These are phyloP conservation scores for Hyppa rectilinea DNA, from an alignment of 2,888 invertebrate species.

Conservation along the genomic window DNA sequence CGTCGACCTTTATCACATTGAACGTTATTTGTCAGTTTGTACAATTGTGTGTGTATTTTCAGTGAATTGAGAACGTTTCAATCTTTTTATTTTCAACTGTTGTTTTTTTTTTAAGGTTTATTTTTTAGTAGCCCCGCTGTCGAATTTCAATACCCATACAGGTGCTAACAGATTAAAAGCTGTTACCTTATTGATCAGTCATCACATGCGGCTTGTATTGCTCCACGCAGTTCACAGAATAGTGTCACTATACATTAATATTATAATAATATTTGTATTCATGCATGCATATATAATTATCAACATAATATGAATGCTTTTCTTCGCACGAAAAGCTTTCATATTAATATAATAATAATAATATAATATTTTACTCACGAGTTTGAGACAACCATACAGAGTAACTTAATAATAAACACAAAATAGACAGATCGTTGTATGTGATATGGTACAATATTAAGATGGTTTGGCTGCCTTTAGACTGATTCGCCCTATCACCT, in stretches of 20 bases:
- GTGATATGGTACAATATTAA: too few relatives aligned
- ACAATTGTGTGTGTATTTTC: conserved; percentile 14
- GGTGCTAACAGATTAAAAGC: neutral
- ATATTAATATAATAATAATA: too few relatives aligned
- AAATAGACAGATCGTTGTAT: too few relatives aligned
- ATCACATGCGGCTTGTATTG: neutral
- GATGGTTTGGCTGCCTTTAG: too few relatives aligned
- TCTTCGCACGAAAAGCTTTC: too few relatives aligned
- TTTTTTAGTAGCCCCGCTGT: too few relatives aligned
- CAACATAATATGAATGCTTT: too few relatives aligned
- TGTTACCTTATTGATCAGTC: conserved; percentile 22
- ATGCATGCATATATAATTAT: neutral
- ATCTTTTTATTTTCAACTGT: neutral
- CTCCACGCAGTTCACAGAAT: neutral
- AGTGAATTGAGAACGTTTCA: neutral
- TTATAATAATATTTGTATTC: neutral
- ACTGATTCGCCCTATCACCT: too few relatives aligned
- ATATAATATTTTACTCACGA: too few relatives aligned
- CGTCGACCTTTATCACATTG: conserved; percentile 28
- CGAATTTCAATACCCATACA: neutral
- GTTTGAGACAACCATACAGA: too few relatives aligned
- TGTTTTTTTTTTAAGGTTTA: neutral
- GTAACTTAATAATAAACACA: too few relatives aligned
- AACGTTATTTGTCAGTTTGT: conserved; percentile 5
- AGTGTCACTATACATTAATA: neutral